These are phyloP conservation scores for Melieria crassipennis DNA, from an alignment of 2,888 invertebrate species.

Conservation along the genomic window DNA sequence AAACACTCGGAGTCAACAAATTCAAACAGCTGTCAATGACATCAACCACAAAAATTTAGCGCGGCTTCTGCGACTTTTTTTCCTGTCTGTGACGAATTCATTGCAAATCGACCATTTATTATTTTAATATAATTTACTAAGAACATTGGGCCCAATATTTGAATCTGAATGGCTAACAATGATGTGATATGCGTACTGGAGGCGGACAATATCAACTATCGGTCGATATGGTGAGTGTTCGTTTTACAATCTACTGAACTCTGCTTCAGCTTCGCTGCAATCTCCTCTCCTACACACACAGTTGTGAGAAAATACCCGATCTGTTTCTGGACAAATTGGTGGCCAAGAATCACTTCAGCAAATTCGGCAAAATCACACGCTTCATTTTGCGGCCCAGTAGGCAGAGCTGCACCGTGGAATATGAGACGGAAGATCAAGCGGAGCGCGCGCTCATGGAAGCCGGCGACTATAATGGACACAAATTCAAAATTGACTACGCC, in stretches of 20 bases:
- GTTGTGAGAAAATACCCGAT: constrained; percentile 75
- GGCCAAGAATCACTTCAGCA: constrained; percentile 75
- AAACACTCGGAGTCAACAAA: too few relatives aligned
- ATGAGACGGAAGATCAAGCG: constrained; percentile 71
- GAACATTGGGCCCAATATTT: too few relatives aligned
- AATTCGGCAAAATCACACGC: constrained; percentile 76
- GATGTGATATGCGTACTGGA: neutral
- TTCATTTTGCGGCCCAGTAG: constrained; percentile 74
- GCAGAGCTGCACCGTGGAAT: constrained; percentile 76
- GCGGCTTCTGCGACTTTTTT: too few relatives aligned
- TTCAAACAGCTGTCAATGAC: too few relatives aligned
- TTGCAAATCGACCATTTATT: too few relatives aligned
- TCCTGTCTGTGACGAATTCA: too few relatives aligned
- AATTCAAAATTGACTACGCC: constrained; percentile 71
- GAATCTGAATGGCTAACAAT: too few relatives aligned
- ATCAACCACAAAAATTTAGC: too few relatives aligned
- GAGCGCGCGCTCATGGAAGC: constrained; percentile 71
- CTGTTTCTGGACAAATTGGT: constrained; percentile 71
- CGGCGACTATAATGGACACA: constrained; percentile 71
- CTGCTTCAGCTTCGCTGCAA: too few relatives aligned
- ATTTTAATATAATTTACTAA: too few relatives aligned
- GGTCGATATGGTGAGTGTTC: constrained; percentile 51
- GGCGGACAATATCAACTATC: constrained; percentile 51
- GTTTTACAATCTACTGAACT: neutral
- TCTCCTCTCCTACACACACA: constrained; percentile 46